phyloP scores from a whole-genome alignment of 2,797 vertebrate genomes.

The Darevskia mixta region DNA sequence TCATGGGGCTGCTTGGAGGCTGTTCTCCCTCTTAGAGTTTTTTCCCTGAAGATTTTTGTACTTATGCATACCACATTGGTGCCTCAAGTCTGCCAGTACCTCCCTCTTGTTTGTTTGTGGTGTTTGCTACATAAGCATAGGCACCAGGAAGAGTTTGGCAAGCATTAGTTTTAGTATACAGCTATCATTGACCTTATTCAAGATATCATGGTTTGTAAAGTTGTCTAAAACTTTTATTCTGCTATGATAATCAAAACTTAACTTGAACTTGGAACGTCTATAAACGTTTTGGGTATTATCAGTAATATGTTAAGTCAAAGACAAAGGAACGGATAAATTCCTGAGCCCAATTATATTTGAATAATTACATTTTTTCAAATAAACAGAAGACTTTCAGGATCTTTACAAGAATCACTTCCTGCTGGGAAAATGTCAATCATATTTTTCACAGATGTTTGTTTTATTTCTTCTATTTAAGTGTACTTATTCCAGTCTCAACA shows the following conservation, averaged over 20 bases:
- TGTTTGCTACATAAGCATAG: too few species aligned
- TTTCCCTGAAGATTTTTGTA: too few species aligned
- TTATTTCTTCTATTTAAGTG: neutral
- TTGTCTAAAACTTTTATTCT: constrained; percentile 33
- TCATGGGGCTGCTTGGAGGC: too few species aligned
- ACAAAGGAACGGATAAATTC: constrained; percentile 8
- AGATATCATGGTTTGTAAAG: constrained; percentile 46
- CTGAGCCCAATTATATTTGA: constrained; percentile 17
- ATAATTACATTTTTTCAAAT: constrained; percentile 19
- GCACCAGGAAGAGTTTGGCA: too few species aligned
- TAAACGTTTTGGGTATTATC: constrained; percentile 33
- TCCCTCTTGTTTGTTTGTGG: too few species aligned
- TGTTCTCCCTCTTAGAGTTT: too few species aligned
- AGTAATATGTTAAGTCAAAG: constrained; percentile 38
- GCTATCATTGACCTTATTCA: constrained; percentile 56
- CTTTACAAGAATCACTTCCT: constrained; percentile 33
- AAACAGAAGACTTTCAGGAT: neutral
- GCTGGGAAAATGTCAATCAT: neutral
- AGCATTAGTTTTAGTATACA: neutral
- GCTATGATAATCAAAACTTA: constrained; percentile 48
- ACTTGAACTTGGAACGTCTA: constrained; percentile 53
- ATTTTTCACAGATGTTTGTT: neutral
- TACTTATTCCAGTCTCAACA: constrained; percentile 5
- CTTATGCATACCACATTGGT: too few species aligned
- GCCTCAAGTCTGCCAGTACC: too few species aligned